These are phyloP conservation scores for Hoplostethus atlanticus DNA, from an alignment of 2,797 vertebrate species.

Conservation along the genomic window DNA sequence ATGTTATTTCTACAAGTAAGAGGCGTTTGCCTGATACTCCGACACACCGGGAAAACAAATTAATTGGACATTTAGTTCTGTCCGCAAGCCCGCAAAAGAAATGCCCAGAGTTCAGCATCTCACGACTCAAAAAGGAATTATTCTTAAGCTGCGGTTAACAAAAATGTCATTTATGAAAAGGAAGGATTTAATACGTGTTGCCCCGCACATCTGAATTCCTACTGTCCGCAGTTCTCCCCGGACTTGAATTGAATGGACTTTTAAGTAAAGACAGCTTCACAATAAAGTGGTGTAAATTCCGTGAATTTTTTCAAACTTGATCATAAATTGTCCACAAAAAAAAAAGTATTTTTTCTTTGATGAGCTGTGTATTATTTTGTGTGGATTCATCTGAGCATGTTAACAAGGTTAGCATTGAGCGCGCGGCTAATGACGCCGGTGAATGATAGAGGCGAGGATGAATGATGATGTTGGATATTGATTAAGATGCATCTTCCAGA, in stretches of 20 bases:
- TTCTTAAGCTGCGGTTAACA: slow-evolving; percentile 74
- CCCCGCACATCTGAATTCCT: slow-evolving; percentile 62
- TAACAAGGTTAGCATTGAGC: slow-evolving; percentile 46
- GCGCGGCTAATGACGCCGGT: slow-evolving; percentile 28
- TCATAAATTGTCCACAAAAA: slow-evolving; percentile 40
- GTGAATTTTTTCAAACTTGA: slow-evolving; percentile 47
- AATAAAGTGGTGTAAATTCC: slow-evolving; percentile 17
- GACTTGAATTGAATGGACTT: slow-evolving; percentile 69
- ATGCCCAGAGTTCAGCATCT: slow-evolving; percentile 65
- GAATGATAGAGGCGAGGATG: slow-evolving; percentile 54
- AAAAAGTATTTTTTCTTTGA: slow-evolving; percentile 23
- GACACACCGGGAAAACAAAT: slow-evolving; percentile 68
- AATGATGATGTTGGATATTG: slow-evolving; percentile 65
- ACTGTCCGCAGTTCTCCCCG: slow-evolving; percentile 43
- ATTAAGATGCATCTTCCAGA: slow-evolving; percentile 64
- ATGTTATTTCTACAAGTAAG: slow-evolving; percentile 41
- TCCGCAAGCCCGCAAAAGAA: slow-evolving; percentile 55
- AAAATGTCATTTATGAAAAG: slow-evolving; percentile 74
- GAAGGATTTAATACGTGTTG: slow-evolving; percentile 67
- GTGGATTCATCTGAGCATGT: slow-evolving; percentile 27
- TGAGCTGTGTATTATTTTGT: slow-evolving; percentile 27
- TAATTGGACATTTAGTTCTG: slow-evolving; percentile 77
- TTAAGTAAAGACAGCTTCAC: slow-evolving; percentile 58
- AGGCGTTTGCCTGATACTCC: slow-evolving; percentile 49
- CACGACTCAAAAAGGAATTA: slow-evolving; percentile 70